Evolutionary conservation across 2,113 vertebrate genomes (phyloP), one percentile per base, ranked within the genome.

Genomic region (Fregata magnificens): DNA sequence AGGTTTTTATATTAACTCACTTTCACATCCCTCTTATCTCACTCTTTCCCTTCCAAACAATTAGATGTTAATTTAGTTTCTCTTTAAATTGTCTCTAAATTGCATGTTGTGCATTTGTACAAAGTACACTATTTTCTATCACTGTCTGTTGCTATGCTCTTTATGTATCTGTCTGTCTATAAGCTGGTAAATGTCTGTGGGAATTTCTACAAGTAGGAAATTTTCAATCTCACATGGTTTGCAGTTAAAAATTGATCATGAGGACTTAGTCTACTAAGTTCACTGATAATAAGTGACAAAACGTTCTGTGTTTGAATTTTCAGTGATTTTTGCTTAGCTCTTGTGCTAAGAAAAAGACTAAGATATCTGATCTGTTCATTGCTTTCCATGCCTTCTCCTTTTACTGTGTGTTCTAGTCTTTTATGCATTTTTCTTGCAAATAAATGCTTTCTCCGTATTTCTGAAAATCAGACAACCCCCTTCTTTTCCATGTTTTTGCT

Each of bases 41-140:
- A 26, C 6, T 82, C 36, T 92, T 83, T 49, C 12, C 24, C 18
- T 92, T 89, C 19, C 22, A 72, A 94, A 66, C 32, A 94, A 72
- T 82, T 91, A 84, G 31, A n/a, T 79, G 34, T 31, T 70, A 90
- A 76, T 93, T 92, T 90, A 83, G n/a, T 58, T 96, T 83, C 38
- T 86, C 62, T 65, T 91, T n/a, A 71, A 72, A n/a, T 66, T 85
- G 12, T 85, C 38, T 95, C 42, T 74, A 32, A 73, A 18, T 32
- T 90, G 36, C 34, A 32, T 63, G 20, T 74, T 78, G 9, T 67
- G 13, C 5, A 47, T 38, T 73, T 31, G 5, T 81, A 76, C 22
- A 28, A 90, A 61, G 31, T 36, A 56, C 5, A 11, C 11, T 45
- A 11, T 45, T 87, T 94, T 85, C 44, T 80, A 0, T 49, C 6